Base-by-base conservation (phyloP, 2,888 invertebrate genomes). In the Drosophila incognita region DNA sequence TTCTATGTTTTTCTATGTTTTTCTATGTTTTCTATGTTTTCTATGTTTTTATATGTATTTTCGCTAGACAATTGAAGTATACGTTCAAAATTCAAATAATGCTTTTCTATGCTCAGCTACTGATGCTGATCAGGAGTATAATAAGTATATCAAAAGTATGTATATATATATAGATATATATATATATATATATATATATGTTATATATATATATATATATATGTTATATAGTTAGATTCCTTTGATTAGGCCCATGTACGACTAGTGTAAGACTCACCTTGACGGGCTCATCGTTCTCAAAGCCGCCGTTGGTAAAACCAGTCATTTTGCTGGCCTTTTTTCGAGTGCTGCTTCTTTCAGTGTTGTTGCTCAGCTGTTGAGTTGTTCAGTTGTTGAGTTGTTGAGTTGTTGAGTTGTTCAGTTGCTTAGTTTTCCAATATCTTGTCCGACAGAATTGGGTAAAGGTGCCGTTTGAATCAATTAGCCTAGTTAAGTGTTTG, bases 231-330 rank as follows among this genome's bases (percentile, higher is more conserved):
- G 0, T 11, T 13, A 51, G 11, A 27, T 29, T n/a, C 6, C 6
- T 53, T 15, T n/a, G 7, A 31, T 5, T 52, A n/a, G 4, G 10
- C 0, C 4, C 8, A 8, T 21, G 2, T n/a, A 15, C 21, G 21
- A 24, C 2, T 8, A 8, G 27, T 38, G 1, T 11, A 59, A 57
- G 13, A 76, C 90, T 90, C 80, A 93, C 92, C 92, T 93, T 93
- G 79, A 92, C 92, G 69, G 93, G 93, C 86, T 91, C 92, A 90
- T 93, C 92, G 75, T 92, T 92, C 83, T 93, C 93, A 68, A 92
- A 93, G 69, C 90, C 93, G 53, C 90, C 91, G 83, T 93, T 92
- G 73, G 90, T 92, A 74, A 92, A 92, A 76, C 93, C 93, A 81
- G 92, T 92, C 92, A 92, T 92, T 74, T 87, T 92, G 83, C 81